Conservation (phyloP, 2,888 invertebrate species). For the Drosophila imparisetae region DNA sequence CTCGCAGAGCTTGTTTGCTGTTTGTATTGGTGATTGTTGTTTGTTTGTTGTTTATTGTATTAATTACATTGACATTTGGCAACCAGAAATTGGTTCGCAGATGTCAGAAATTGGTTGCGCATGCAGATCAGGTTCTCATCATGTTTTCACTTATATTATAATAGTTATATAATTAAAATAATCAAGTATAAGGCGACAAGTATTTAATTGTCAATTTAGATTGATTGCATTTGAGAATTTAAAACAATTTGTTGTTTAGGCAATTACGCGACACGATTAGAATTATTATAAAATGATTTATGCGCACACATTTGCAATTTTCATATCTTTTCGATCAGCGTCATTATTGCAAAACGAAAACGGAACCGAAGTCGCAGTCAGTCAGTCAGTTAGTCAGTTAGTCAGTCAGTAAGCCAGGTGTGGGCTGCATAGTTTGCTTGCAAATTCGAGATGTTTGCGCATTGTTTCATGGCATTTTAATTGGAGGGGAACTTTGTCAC, state of each 20-base stretch:
- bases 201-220: conserved; percentile 12
- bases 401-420: conserved; percentile 6
- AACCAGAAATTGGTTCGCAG: not conserved
- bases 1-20: not conserved
- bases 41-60: not conserved
- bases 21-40: not conserved
- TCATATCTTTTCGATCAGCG: conserved; percentile 34
- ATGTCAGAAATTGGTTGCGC: not conserved
- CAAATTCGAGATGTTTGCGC: not conserved
- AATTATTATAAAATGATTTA: conserved; percentile 56
- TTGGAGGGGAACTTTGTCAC: conserved; percentile 31
- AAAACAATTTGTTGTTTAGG: conserved; percentile 57
- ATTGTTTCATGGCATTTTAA: conserved; percentile 9
- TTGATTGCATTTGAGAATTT: conserved; percentile 9
- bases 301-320: conserved; percentile 50
- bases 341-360: conserved; percentile 20
- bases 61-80: not conserved
- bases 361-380: conserved; percentile 39
- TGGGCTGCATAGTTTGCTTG: conserved; percentile 23
- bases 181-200: not conserved
- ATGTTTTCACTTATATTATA: not conserved
- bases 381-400: not conserved
- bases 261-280: conserved; percentile 54
- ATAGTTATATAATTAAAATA: too few species aligned
- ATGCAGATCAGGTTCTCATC: conserved; percentile 13